These are phyloP conservation scores for Lasaia peninsularis DNA, from an alignment of 1,140 invertebrate species.

Conservation along the genomic window DNA sequence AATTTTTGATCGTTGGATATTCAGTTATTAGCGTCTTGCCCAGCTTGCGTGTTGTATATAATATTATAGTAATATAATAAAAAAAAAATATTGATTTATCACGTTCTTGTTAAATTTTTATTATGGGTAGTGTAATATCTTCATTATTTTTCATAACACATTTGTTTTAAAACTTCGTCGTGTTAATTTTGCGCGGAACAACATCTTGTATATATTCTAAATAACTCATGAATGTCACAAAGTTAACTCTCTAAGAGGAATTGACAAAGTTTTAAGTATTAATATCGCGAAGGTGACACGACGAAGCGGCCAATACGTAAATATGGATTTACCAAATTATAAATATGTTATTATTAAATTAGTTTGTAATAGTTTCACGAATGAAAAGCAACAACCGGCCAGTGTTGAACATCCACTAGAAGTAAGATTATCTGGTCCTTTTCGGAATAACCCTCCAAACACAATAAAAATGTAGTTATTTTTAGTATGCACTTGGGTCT, in stretches of 20 bases:
- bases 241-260: constrained; percentile 32
- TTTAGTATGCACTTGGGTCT: constrained; percentile 52
- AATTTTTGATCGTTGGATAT: constrained; percentile 57
- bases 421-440: constrained; percentile 66
- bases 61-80: constrained; percentile 51
- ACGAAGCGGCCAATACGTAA: constrained; percentile 22
- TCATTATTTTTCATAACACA: constrained; percentile 34
- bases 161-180: constrained; percentile 25
- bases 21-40: constrained; percentile 65
- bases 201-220: constrained; percentile 44
- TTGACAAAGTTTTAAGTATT: constrained; percentile 32
- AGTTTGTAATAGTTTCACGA: constrained; percentile 58
- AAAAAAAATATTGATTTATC: constrained; percentile 47
- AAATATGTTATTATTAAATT: constrained; percentile 54
- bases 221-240: constrained; percentile 52
- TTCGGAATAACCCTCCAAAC: constrained; percentile 65
- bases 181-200: constrained; percentile 32
- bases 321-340: constrained; percentile 50
- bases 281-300: constrained; percentile 31
- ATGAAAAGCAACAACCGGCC: constrained; percentile 65
- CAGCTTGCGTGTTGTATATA: constrained; percentile 66
- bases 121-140: constrained; percentile 49
- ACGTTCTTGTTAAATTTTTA: constrained; percentile 70
- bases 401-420: constrained; percentile 73
- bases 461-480: constrained; percentile 62